A percentile compares a stretch with the other conserved stretches of the same genome.
These are phyloP conservation scores for Drosophila mercatorum DNA, from an alignment of 2,888 invertebrate species.

Conservation along the genomic window DNA sequence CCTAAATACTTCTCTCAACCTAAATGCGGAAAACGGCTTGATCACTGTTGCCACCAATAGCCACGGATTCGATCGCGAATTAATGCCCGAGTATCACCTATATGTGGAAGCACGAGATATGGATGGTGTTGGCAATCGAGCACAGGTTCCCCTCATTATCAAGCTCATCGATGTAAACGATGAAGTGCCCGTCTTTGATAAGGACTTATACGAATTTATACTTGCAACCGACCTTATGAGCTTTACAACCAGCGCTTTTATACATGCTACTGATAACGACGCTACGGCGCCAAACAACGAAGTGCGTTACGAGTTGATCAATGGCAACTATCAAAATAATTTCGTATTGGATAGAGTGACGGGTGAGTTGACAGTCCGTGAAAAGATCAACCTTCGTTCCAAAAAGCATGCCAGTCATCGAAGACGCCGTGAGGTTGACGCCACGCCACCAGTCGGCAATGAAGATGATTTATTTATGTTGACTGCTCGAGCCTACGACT, in stretches of 20 bases:
- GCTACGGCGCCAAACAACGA: slow-evolving; percentile 93
- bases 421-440: slow-evolving; percentile 42
- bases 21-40: slow-evolving; percentile 91
- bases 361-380: slow-evolving; percentile 89
- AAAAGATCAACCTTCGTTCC: slow-evolving; percentile 83
- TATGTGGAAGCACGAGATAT: slow-evolving; percentile 95
- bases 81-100: slow-evolving; percentile 90
- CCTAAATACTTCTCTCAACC: slow-evolving; percentile 90
- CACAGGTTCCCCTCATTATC: slow-evolving; percentile 90
- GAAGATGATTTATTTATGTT: slow-evolving; percentile 86
- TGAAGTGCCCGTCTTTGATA: slow-evolving; percentile 93
- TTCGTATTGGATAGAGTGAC: slow-evolving; percentile 91
- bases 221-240: slow-evolving; percentile 90
- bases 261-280: slow-evolving; percentile 94
- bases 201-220: slow-evolving; percentile 91
- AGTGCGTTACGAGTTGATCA: slow-evolving; percentile 92
- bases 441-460: slow-evolving; percentile 20
- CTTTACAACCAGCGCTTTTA: slow-evolving; percentile 91
- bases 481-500: slow-evolving; percentile 92
- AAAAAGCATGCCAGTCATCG: slow-evolving; percentile 80
- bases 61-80: slow-evolving; percentile 93
- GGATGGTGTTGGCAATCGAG: slow-evolving; percentile 91
- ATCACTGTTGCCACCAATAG: slow-evolving; percentile 92
- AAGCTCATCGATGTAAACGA: slow-evolving; percentile 93
- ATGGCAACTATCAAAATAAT: slow-evolving; percentile 90